These are phyloP conservation scores for Oriolus oriolus DNA, from an alignment of 2,113 vertebrate species.

Conservation along the genomic window DNA sequence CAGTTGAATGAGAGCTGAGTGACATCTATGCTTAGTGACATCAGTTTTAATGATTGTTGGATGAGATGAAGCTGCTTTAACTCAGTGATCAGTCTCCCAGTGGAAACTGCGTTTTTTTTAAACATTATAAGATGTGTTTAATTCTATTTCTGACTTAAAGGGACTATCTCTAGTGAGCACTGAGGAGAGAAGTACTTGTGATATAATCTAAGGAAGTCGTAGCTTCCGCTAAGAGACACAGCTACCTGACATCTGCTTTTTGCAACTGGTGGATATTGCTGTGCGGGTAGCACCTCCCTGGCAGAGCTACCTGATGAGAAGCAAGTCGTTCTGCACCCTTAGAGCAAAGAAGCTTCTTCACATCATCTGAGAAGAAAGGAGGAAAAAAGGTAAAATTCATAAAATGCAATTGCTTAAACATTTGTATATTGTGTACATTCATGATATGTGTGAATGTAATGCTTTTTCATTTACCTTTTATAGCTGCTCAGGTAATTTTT, in stretches of 20 bases:
- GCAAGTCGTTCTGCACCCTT: not conserved
- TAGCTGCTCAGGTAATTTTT: not conserved
- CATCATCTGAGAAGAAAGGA: not conserved
- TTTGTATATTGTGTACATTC: not conserved
- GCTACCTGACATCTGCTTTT: not conserved
- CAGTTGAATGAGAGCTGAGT: not conserved
- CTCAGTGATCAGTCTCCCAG: not conserved
- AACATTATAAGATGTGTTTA: not conserved
- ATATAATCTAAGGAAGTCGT: conserved; percentile 31
- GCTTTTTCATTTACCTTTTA: not conserved
- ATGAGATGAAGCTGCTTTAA: not conserved
- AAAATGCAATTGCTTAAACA: not conserved
- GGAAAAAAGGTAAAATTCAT: conserved; percentile 28
- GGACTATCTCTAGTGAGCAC: not conserved
- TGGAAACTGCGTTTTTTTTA: not conserved
- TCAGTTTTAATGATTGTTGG: not conserved
- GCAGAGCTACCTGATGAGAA: not conserved
- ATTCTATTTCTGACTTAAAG: not conserved
- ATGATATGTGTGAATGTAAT: not conserved
- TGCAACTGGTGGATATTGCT: not conserved
- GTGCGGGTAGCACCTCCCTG: not conserved
- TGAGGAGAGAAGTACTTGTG: not conserved
- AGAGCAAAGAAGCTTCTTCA: not conserved
- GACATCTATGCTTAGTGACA: not conserved
- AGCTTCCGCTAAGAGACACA: not conserved